These are phyloP conservation scores for Andrena minutula DNA, from an alignment of 2,888 invertebrate species.

Conservation along the genomic window DNA sequence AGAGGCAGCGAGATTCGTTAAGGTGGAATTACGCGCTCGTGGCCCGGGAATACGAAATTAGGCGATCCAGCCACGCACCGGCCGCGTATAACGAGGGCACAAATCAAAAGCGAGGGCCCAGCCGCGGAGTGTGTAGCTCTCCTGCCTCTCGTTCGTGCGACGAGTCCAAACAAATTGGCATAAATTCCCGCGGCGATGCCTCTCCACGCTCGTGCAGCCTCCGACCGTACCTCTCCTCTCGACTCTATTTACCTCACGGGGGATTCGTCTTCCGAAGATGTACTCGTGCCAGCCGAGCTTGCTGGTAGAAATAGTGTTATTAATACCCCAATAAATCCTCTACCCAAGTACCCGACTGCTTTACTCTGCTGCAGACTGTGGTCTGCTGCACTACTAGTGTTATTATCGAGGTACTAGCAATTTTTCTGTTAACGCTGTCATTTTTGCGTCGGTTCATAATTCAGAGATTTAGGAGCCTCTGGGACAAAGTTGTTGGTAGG, in stretches of 20 bases:
- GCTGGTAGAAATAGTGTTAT: not conserved
- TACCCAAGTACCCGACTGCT: not conserved
- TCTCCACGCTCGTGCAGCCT: not conserved
- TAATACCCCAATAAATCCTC: slow-evolving; percentile 2
- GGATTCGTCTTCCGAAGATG: not conserved
- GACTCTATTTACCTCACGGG: slow-evolving; percentile 15
- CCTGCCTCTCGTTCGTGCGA: slow-evolving; percentile 66
- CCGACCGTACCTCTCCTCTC: slow-evolving; percentile 2
- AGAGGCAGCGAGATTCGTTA: slow-evolving; percentile 75
- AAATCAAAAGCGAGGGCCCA: slow-evolving; percentile 78
- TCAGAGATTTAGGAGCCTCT: not conserved
- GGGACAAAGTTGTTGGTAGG: not conserved
- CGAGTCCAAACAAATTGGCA: slow-evolving; percentile 80
- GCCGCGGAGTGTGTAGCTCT: slow-evolving; percentile 64
- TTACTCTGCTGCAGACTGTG: not conserved
- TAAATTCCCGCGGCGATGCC: slow-evolving; percentile 74
- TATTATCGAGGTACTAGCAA: not conserved
- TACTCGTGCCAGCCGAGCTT: not conserved
- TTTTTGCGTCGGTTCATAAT: not conserved
- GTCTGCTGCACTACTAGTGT: not conserved
- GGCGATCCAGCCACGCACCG: slow-evolving; percentile 60
- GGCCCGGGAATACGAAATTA: slow-evolving; percentile 77
- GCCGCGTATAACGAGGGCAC: slow-evolving; percentile 78
- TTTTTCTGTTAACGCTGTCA: not conserved
- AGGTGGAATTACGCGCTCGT: slow-evolving; percentile 75